These are phyloP conservation scores for Acleris laterana DNA, from an alignment of 2,888 invertebrate genomes.

Conservation along the genomic window DNA sequence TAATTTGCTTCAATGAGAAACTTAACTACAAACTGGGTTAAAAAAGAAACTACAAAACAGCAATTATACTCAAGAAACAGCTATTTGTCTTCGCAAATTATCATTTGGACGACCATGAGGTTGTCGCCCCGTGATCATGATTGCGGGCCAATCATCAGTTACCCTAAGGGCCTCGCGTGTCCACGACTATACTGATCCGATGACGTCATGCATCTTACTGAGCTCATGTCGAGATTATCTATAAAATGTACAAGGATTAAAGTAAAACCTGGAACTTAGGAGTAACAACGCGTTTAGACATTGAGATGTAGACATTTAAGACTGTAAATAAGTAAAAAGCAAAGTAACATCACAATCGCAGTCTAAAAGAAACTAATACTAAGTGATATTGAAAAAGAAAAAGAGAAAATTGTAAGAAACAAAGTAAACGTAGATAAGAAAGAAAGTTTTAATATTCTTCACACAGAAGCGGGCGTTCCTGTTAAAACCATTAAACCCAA, in stretches of 20 bases:
- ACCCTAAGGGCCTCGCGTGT: constrained; percentile 27
- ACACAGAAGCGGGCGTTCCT: not conserved
- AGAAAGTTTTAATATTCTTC: not conserved
- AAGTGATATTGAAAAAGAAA: too few species aligned
- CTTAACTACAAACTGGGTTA: too few species aligned
- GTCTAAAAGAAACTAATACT: too few species aligned
- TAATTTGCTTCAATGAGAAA: too few species aligned
- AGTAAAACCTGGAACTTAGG: not conserved
- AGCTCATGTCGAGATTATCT: not conserved
- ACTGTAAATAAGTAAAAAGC: too few species aligned
- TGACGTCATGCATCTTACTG: constrained; percentile 17
- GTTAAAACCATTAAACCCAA: constrained; percentile 9
- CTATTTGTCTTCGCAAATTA: constrained; percentile 17
- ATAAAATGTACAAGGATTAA: not conserved
- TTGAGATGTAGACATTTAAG: too few species aligned
- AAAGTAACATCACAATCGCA: too few species aligned
- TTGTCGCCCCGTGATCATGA: constrained; percentile 8
- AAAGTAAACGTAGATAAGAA: not conserved
- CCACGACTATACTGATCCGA: constrained; percentile 19
- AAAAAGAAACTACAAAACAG: not conserved
- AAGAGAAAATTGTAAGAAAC: too few species aligned
- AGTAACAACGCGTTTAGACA: too few species aligned
- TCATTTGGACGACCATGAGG: constrained; percentile 6
- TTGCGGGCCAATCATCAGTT: constrained; percentile 12
- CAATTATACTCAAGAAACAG: not conserved